A percentile compares a stretch with the other conserved stretches of the same genome.
Conservation (phyloP, 2,797 vertebrate species). For the Falco novaeseelandiae region DNA sequence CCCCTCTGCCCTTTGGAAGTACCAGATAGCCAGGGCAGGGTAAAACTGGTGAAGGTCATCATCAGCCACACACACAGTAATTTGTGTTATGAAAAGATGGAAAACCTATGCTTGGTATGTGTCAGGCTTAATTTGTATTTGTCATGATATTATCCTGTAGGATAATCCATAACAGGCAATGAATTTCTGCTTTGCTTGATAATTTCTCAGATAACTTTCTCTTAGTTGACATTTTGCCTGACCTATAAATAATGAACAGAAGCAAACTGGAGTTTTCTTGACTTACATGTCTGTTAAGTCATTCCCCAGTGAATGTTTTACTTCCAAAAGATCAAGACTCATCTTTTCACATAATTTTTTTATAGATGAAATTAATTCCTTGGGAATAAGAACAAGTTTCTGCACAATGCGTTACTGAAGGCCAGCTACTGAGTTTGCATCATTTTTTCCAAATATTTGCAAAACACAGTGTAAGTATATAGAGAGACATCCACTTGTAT, state of each 20-base stretch:
- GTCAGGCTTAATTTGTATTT: neutral
- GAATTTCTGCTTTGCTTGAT: neutral
- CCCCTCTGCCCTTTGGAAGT: neutral
- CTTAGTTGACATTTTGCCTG: neutral
- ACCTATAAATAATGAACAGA: neutral
- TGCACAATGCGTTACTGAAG: neutral
- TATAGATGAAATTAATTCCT: neutral
- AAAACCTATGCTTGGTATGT: neutral
- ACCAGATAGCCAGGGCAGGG: neutral
- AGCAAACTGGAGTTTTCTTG: neutral
- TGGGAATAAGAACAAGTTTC: neutral
- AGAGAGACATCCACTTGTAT: neutral
- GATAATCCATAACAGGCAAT: neutral
- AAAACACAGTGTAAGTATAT: neutral
- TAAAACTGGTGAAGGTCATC: neutral
- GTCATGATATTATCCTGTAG: accelerated
- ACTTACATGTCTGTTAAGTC: neutral
- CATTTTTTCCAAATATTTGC: neutral
- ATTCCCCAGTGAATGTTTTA: neutral
- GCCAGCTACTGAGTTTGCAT: neutral
- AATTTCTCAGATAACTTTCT: neutral
- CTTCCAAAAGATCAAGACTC: neutral
- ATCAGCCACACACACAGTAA: neutral
- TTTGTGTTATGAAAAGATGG: neutral
- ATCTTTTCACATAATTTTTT: neutral